Conservation (phyloP, 2,888 invertebrate species). For the Vanessa cardui region DNA sequence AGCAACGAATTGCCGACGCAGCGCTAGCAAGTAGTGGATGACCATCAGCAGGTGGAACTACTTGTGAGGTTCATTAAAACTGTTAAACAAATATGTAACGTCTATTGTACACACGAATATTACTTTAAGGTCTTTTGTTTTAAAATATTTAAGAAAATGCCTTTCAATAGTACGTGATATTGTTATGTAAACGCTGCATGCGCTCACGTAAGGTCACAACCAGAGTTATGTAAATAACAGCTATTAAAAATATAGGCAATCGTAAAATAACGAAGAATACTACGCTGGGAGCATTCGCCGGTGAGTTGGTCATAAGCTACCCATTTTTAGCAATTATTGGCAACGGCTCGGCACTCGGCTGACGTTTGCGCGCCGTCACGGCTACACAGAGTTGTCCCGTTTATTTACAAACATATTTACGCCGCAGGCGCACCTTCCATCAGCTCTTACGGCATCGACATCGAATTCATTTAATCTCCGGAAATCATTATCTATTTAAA, state of each 20-base stretch:
- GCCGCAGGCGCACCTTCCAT: not conserved
- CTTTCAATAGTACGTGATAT: too few relatives aligned
- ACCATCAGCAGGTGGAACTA: too few relatives aligned
- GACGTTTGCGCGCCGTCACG: not conserved
- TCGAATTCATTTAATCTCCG: not conserved
- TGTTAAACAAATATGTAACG: too few relatives aligned
- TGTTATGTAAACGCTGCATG: conserved; percentile 10
- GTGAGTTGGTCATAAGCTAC: too few relatives aligned
- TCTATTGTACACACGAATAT: too few relatives aligned
- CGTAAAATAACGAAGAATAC: not conserved
- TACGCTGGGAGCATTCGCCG: not conserved
- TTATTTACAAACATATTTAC: conserved; percentile 6
- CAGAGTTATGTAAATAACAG: conserved; percentile 18
- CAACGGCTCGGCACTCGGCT: not conserved
- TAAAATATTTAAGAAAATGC: too few relatives aligned
- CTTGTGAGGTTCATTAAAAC: too few relatives aligned
- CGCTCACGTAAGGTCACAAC: conserved; percentile 17
- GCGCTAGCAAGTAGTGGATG: too few relatives aligned
- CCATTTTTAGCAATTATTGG: not conserved
- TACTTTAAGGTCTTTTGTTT: too few relatives aligned
- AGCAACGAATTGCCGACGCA: too few relatives aligned
- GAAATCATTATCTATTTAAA: not conserved
- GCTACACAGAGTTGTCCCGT: not conserved
- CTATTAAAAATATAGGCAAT: not conserved
- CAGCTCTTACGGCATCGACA: not conserved